Base-by-base conservation (phyloP, 35 echinoderm and acorn worm genomes). In the Lytechinus pictus region DNA sequence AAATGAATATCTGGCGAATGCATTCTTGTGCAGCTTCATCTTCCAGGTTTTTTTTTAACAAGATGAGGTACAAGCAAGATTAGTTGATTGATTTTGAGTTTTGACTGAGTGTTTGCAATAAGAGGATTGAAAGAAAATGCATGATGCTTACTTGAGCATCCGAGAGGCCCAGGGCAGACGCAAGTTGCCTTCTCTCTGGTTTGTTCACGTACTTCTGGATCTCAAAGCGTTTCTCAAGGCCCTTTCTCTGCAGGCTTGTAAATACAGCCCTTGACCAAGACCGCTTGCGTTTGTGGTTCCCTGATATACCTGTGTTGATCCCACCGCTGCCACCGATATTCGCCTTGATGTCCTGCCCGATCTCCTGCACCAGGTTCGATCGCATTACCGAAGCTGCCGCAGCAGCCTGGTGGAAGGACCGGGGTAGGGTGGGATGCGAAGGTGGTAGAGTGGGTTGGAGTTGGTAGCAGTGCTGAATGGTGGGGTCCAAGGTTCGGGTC, bases 171-270 rank as follows among this genome's bases (percentile, higher is more conserved):
- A 99, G 90, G 5, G 98, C 96, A 28, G 98, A 96, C 1, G 98
- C 98, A 54, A 99, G 94, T 66, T 99, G 98, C 55, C 97, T 95
- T 54, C 98, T 55, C 27, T 99, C 98, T 54, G 98, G 98, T 95
- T 99, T 98, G 54, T 97, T 99, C n/a, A 99, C 98, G 71, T 99
- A 99, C 61, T 99, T 99, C 93, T 99, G 98, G 13, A 99, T 86
- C 14, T 97, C 97, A 86, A 99, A 99, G 10, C 98, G 94, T 86
- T 99, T 99, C 91, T 99, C 98, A 6, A 99, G 90, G 9, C 97
- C 98, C 53, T 97, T 96, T 53, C 98, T 94, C 93, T 99, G 98
- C 21, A 99, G 58, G 60, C 96, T 99, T 5, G 98, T 99, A 71
- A 99, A 99, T 27, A 99, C 97, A 8, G 98, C 98, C 21, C 98